phyloP scores from a whole-genome alignment of 2,888 invertebrate species.

The Coelogynopora nodosa region DNA sequence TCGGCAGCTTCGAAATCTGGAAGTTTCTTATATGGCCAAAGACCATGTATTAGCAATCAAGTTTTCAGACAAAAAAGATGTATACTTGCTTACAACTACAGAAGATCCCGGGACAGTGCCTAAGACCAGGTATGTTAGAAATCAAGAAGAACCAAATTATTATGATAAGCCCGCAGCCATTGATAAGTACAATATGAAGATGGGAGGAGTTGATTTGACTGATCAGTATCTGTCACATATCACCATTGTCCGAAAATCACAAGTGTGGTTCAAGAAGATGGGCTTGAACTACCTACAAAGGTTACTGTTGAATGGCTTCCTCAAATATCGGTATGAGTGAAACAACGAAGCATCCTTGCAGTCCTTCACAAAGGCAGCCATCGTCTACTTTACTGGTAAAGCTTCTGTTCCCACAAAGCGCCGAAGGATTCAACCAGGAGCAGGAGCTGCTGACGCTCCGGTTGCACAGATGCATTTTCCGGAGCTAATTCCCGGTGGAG shows the following conservation, averaged over 20 bases:
- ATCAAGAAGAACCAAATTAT: neutral
- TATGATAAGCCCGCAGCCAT: neutral
- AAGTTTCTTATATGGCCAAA: neutral
- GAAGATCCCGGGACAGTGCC: neutral
- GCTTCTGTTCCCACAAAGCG: neutral
- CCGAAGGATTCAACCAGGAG: neutral
- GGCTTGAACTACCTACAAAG: neutral
- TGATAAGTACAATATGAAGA: neutral
- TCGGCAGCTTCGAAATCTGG: neutral
- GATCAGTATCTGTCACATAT: neutral
- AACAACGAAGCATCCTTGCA: neutral
- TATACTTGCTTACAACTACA: neutral
- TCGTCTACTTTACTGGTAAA: neutral
- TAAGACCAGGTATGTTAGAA: neutral
- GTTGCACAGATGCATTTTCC: neutral
- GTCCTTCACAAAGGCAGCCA: neutral
- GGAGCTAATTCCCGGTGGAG: neutral
- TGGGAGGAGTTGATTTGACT: neutral
- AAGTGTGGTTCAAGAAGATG: neutral
- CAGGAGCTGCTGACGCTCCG: neutral
- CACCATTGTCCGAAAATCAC: neutral
- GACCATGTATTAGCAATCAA: constrained; percentile 16
- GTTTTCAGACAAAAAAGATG: neutral
- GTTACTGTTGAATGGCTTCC: neutral
- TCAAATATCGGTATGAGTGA: neutral